Evolutionary conservation across 2,888 invertebrate species (phyloP), one percentile per base, ranked within the genome.

Genomic region (Drosophila sordidula): DNA sequence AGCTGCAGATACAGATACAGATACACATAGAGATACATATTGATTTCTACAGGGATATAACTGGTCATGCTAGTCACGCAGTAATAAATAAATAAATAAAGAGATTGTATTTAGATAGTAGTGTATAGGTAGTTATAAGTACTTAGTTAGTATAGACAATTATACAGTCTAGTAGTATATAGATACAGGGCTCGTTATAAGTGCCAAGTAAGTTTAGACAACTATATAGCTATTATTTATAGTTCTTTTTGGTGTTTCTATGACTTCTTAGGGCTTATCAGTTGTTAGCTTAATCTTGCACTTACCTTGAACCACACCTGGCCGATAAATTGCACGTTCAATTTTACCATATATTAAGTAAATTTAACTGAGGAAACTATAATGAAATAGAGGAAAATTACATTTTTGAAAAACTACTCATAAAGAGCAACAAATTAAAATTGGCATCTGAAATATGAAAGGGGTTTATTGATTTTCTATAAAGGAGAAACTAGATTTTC

Each of bases 281-380:
- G 16, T 8, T 36, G 11, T 32, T 25, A 6, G 4, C 9, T n/a
- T 25, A 18, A 16, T 57, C 22, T 8, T 9, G n/a, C 18, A 12
- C n/a, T n/a, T 12, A 22, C 72, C 57, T 54, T 58, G 25, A 59
- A 65, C 66, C 42, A 34, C 26, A 44, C 22, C 36, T 56, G 54
- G 2, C 51, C 50, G 63, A 74, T 68, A 16, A 57, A n/a, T 47
- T 29, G 26, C 18, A 56, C 1, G 1, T 6, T 29, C 22, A 22
- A 22, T 22, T 22, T 22, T 4, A 22, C 22, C 4, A 22, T 22
- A 22, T 22, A 22, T 4, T 22, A 22, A 22, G 3, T 22, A 22
- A 22, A 4, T 22, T 2, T 3, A 22, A 22, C 4, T 4, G 0
- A 22, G 22, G 22, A 22, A 22, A 22, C 3, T 22, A 22, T 22